A percentile compares a stretch with the other conserved stretches of the same genome.
Evolutionary conservation across 2,797 vertebrate species (phyloP).

Genomic region (Mormyrus proboscirostris): DNA sequence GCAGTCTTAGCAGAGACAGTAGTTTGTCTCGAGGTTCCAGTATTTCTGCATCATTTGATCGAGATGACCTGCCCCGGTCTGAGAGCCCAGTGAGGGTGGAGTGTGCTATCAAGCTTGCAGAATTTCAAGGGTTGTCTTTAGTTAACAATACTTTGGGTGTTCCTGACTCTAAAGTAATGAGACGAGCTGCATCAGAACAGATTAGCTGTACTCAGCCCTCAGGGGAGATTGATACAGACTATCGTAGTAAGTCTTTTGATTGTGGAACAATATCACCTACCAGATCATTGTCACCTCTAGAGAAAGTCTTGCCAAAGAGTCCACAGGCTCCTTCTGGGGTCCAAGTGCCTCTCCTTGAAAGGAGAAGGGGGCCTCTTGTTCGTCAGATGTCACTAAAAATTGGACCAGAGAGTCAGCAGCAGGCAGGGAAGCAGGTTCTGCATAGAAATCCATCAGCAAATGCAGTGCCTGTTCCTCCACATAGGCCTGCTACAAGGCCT

Average conservation of each 20-base stretch:
- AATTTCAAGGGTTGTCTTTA: slow-evolving; percentile 71
- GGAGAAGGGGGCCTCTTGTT: slow-evolving; percentile 86
- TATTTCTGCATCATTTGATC: slow-evolving; percentile 87
- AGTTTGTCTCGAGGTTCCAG: slow-evolving; percentile 89
- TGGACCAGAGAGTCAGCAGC: slow-evolving; percentile 71
- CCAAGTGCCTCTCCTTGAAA: slow-evolving; percentile 86
- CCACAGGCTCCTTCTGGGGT: slow-evolving; percentile 48
- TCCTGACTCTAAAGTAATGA: slow-evolving; percentile 76
- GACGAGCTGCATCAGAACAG: slow-evolving; percentile 87
- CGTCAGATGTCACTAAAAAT: slow-evolving; percentile 96
- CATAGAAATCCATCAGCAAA: slow-evolving; percentile 57
- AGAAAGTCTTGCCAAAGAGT: slow-evolving; percentile 53
- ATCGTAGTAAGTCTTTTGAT: slow-evolving; percentile 94
- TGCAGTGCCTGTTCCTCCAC: slow-evolving; percentile 55
- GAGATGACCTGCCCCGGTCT: slow-evolving; percentile 75
- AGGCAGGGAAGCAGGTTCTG: slow-evolving; percentile 59
- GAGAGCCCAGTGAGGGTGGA: slow-evolving; percentile 75
- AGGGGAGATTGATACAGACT: slow-evolving; percentile 77
- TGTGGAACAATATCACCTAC: slow-evolving; percentile 74
- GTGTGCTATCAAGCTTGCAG: slow-evolving; percentile 59
- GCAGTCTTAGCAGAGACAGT: slow-evolving; percentile 89
- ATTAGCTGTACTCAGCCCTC: slow-evolving; percentile 79
- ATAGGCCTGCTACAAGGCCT: slow-evolving; percentile 52
- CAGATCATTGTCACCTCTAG: slow-evolving; percentile 56
- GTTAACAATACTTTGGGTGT: slow-evolving; percentile 74